Evolutionary conservation across 2,888 invertebrate species (phyloP).

Genomic region (Lycaena phlaeas): DNA sequence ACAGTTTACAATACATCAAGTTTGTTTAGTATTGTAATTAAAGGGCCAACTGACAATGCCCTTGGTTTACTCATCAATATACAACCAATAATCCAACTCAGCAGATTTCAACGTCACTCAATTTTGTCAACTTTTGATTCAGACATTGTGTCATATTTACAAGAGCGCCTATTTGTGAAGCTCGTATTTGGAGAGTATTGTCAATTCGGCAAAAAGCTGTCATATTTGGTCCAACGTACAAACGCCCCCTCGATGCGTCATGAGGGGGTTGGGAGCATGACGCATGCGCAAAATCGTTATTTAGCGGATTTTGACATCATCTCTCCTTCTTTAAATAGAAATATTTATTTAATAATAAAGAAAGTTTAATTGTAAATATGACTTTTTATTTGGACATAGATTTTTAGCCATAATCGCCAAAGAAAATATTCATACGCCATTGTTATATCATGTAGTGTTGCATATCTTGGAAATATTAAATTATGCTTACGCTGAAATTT

Average conservation of each 20-base stretch:
- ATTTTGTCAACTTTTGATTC: slow-evolving; percentile 45
- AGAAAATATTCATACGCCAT: too few species aligned
- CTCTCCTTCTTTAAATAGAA: background rate
- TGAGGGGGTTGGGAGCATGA: slow-evolving; percentile 23
- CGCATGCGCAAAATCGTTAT: slow-evolving; percentile 20
- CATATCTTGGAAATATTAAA: too few species aligned
- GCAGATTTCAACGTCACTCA: slow-evolving; percentile 21
- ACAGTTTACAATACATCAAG: too few species aligned
- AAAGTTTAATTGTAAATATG: too few species aligned
- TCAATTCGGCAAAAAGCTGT: slow-evolving; percentile 51
- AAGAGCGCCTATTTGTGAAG: slow-evolving; percentile 39
- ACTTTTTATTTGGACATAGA: too few species aligned
- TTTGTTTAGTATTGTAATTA: slow-evolving; percentile 2
- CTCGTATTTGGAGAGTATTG: slow-evolving; percentile 47
- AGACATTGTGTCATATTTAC: slow-evolving; percentile 37
- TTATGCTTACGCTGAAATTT: too few species aligned
- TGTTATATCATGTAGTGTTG: too few species aligned
- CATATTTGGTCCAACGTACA: slow-evolving; percentile 30
- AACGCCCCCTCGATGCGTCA: slow-evolving; percentile 34
- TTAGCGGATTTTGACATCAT: slow-evolving; percentile 21
- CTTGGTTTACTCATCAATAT: slow-evolving; percentile 37
- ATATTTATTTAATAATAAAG: too few species aligned
- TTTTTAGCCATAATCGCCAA: too few species aligned
- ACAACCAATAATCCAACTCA: slow-evolving; percentile 47
- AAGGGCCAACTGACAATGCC: slow-evolving; percentile 22